phyloP scores from a whole-genome alignment of 2,888 invertebrate genomes.

The Coleophora deauratella region DNA sequence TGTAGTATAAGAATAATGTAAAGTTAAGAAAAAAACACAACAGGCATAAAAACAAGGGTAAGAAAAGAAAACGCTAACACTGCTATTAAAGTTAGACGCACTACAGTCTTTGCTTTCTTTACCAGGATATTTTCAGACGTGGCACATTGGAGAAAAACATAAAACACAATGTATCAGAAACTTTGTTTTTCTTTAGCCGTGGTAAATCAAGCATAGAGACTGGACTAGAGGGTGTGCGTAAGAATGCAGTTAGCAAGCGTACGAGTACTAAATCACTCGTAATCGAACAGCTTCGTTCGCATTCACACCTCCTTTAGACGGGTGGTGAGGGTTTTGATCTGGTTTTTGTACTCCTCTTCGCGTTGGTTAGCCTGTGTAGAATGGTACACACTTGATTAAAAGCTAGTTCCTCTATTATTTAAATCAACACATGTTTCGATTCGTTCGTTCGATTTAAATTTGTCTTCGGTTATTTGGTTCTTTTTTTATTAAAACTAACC shows the following conservation, averaged over 20 bases:
- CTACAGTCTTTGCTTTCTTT: slow-evolving; percentile 41
- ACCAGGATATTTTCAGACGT: slow-evolving; percentile 27
- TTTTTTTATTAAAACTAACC: background rate
- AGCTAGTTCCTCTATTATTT: too few relatives aligned
- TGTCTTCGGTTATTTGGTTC: background rate
- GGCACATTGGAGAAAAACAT: too few relatives aligned
- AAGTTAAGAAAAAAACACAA: slow-evolving; percentile 36
- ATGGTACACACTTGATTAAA: slow-evolving; percentile 38
- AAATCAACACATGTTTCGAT: slow-evolving; percentile 16
- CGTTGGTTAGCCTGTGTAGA: slow-evolving; percentile 95
- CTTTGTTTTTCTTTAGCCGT: too few relatives aligned
- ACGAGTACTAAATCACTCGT: slow-evolving; percentile 43
- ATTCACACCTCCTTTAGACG: slow-evolving; percentile 98
- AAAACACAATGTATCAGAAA: too few relatives aligned
- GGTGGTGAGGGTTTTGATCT: slow-evolving; percentile 98
- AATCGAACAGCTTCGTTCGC: slow-evolving; percentile 42
- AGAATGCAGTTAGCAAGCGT: slow-evolving; percentile 66
- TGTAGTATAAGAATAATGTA: slow-evolving; percentile 26
- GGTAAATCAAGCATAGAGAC: slow-evolving; percentile 36
- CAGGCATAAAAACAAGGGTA: slow-evolving; percentile 33
- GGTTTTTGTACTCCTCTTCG: slow-evolving; percentile 99
- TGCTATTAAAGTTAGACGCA: slow-evolving; percentile 36
- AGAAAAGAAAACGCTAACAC: slow-evolving; percentile 31
- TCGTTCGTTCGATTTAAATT: background rate
- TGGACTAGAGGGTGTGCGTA: slow-evolving; percentile 40